Evolutionary conservation across 2,888 invertebrate genomes (phyloP), one percentile per base, ranked within the genome.

Genomic region (Apomyelois bistriatella): DNA sequence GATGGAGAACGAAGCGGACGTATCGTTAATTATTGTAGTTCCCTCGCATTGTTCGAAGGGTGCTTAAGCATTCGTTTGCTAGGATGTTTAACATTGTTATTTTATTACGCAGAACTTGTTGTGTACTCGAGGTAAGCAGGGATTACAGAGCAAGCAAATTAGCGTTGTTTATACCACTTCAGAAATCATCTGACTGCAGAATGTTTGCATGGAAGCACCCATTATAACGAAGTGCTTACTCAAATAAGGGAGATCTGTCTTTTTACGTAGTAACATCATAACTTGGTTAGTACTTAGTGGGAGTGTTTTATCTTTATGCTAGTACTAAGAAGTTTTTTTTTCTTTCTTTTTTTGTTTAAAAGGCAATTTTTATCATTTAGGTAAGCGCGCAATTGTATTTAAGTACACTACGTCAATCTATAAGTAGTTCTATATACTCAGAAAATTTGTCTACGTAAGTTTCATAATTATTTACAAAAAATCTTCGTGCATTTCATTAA

Each of bases 11-110:
- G 59, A 72, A 76, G 77, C 83, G 85, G 85, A 85, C 81, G 86
- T 84, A 79, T 75, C 68, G 74, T 76, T 87, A 88, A 88, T 88
- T 87, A 82, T 82, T 82, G 82, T 76, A 74, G 76, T 59, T 64
- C 22, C 22, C 22, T 22, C 60, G 70, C 66, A 82, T 86, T 88
- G 84, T 86, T 81, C 60, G 66, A 54, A 69, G 48, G 70, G 67
- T 57, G 66, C 68, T 71, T 76, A 81, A 82, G 79, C 80, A 76
- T 78, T 82, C 32, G 76, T 73, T 75, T 74, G 70, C 60, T 57
- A 65, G 66, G 70, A 72, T 76, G 74, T 81, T 85, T 75, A 84
- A 86, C 85, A 84, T 85, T 87, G 86, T 88, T 88, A 83, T 84
- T 77, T 82, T 83, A 83, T 84, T 81, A 71, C 74, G 65, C 62